Percentiles rank a stretch among this genome's conserved stretches.
Conservation (phyloP, 2,113 vertebrate species). For the Apteryx owenii region DNA sequence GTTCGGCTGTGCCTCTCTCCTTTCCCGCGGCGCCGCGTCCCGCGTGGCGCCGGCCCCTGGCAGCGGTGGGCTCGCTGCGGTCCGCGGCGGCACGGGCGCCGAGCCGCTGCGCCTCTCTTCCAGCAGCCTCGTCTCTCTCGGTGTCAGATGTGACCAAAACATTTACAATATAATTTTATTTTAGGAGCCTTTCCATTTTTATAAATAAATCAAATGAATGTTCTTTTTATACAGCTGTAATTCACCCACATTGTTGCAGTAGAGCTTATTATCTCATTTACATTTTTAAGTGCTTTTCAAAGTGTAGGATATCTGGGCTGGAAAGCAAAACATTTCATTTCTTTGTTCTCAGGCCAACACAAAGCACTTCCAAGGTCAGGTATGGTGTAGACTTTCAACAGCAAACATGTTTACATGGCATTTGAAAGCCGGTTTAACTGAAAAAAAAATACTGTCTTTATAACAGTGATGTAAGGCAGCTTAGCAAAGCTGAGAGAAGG, state of each 20-base stretch:
- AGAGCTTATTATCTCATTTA: slow-evolving; percentile 66
- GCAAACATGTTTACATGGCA: slow-evolving; percentile 56
- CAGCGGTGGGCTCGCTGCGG: no score
- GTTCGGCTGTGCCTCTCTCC: not conserved
- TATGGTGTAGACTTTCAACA: slow-evolving; percentile 46
- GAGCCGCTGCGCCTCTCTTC: not conserved
- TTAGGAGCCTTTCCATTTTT: slow-evolving; percentile 45
- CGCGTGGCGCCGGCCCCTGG: no score
- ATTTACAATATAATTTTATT: slow-evolving; percentile 15
- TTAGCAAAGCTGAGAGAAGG: not conserved
- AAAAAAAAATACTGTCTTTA: not conserved
- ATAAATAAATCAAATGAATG: slow-evolving; percentile 39
- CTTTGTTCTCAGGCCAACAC: slow-evolving; percentile 64
- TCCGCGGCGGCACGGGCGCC: not conserved
- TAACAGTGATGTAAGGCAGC: slow-evolving; percentile 7
- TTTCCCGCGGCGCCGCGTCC: no score
- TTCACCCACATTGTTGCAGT: slow-evolving; percentile 32
- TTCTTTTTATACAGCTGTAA: slow-evolving; percentile 21
- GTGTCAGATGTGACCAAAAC: not conserved
- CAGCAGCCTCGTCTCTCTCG: not conserved
- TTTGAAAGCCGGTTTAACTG: slow-evolving; percentile 40
- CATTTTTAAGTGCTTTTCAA: slow-evolving; percentile 74
- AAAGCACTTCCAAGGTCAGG: slow-evolving; percentile 67
- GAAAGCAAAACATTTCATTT: slow-evolving; percentile 70
- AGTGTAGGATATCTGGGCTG: slow-evolving; percentile 71